Conservation (phyloP, 2,888 invertebrate species). For the Baccha elongata region DNA sequence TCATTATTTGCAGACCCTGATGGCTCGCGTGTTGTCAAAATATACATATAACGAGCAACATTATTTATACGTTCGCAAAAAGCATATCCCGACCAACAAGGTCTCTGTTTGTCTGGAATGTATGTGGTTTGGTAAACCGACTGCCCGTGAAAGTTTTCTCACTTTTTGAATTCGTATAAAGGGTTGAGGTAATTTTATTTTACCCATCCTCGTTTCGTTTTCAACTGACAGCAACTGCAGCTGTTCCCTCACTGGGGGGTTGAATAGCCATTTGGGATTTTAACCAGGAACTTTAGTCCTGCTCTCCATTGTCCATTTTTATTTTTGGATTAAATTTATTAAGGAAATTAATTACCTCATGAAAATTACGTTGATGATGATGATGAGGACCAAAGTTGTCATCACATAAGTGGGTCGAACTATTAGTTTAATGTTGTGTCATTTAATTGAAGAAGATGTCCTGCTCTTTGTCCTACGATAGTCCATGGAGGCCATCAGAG, state of each 20-base stretch:
- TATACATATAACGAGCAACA: slow-evolving; percentile 48
- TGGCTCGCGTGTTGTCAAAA: slow-evolving; percentile 40
- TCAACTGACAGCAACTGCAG: slow-evolving; percentile 39
- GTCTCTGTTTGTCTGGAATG: background rate
- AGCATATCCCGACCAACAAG: slow-evolving; percentile 13
- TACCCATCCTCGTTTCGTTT: slow-evolving; percentile 3
- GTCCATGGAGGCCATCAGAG: background rate
- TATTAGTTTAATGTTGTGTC: slow-evolving; percentile 72
- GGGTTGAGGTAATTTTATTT: slow-evolving; percentile 14
- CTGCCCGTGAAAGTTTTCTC: slow-evolving; percentile 34
- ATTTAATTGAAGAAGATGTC: slow-evolving; percentile 63
- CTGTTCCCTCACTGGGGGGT: too few species aligned
- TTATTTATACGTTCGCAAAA: slow-evolving; percentile 36
- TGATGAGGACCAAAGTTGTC: slow-evolving; percentile 62
- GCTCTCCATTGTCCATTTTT: slow-evolving; percentile 23
- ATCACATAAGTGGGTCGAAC: slow-evolving; percentile 69
- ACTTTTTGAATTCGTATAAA: slow-evolving; percentile 34
- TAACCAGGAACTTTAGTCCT: too few species aligned
- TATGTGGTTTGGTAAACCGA: slow-evolving; percentile 40
- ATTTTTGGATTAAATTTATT: slow-evolving; percentile 64
- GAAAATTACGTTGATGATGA: slow-evolving; percentile 57
- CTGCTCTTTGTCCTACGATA: slow-evolving; percentile 6
- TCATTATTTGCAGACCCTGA: slow-evolving; percentile 40
- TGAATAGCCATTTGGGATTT: too few species aligned
- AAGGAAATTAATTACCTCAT: slow-evolving; percentile 71